Evolutionary conservation across 2,888 invertebrate genomes (phyloP), one percentile per base, ranked within the genome.

Genomic region (Micropterix aruncella): DNA sequence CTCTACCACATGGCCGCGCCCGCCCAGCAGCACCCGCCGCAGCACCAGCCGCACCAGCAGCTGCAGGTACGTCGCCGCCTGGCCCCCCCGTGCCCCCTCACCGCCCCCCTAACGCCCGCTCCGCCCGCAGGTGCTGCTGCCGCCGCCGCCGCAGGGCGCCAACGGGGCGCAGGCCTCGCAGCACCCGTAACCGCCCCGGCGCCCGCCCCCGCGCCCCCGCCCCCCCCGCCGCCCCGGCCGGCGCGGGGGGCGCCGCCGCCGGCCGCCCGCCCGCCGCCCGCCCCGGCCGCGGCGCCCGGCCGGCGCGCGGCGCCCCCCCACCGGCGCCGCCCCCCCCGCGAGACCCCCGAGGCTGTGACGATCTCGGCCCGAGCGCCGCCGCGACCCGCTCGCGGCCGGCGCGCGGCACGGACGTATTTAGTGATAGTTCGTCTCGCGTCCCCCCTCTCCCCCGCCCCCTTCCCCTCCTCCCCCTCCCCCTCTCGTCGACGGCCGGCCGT

Each of bases 201-300:
- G 47, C 48, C 16, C 43, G 47, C 50, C 14, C 48, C 51, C 14
- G 51, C 52, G 12, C 50, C 52, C n/a, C 50, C 65, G 52, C 63
- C 60, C 42, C 59, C 62, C 44, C 62, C 62, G 43, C 60, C 68
- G 45, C 63, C 67, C 2, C 62, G 65, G 5, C 66, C 70, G 19
- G 66, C 67, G 12, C 52, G 48, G 18, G 62, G 68, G 54, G 64
- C 66, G 17, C 66, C 69, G 2, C 68, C 67, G 55, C 66, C 67
- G 56, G 65, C 66, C 2, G 66, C 66, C 62, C 67, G 66, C 57
- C 68, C 69, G 53, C 68, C 67, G n/a, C n/a, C 36, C 66, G 65
- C 51, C 67, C 68, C 50, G 66, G 67, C n/a, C n/a, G n/a, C n/a
- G n/a, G n/a, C n/a, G n/a, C n/a, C n/a, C n/a, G n/a, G n/a, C n/a